Conservation (phyloP, 1,140 invertebrate genomes). For the Campodea augens region DNA sequence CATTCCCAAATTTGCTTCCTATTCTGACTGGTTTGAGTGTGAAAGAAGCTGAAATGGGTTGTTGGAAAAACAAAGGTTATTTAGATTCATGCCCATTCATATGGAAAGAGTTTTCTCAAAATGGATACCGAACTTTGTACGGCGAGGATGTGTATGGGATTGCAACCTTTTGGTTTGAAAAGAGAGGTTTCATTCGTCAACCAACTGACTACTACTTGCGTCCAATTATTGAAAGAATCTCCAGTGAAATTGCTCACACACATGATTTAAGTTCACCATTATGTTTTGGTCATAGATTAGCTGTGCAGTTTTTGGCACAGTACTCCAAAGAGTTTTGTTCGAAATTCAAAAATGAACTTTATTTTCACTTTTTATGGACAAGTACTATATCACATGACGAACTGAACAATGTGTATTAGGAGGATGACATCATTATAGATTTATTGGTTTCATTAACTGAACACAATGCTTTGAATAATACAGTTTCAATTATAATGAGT, state of each 20-base stretch:
- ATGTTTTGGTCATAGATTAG: slow-evolving; percentile 35
- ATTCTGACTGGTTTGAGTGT: slow-evolving; percentile 42
- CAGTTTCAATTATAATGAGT: slow-evolving; percentile 30
- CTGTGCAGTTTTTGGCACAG: background rate
- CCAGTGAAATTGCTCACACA: slow-evolving; percentile 33
- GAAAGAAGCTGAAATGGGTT: slow-evolving; percentile 35
- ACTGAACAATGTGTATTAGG: slow-evolving; percentile 44
- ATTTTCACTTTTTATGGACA: slow-evolving; percentile 60
- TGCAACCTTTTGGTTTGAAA: slow-evolving; percentile 62
- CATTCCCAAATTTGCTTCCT: slow-evolving; percentile 59
- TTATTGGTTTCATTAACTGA: background rate
- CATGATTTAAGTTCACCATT: slow-evolving; percentile 33
- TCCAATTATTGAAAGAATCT: slow-evolving; percentile 42
- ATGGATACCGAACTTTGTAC: slow-evolving; percentile 55
- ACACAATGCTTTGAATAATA: slow-evolving; percentile 12
- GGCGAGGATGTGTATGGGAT: slow-evolving; percentile 55
- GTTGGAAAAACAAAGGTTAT: slow-evolving; percentile 26
- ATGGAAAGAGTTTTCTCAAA: slow-evolving; percentile 51
- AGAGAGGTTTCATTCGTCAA: slow-evolving; percentile 49
- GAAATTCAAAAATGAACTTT: slow-evolving; percentile 11
- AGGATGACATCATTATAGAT: slow-evolving; percentile 31
- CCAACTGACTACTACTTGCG: slow-evolving; percentile 67
- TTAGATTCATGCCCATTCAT: slow-evolving; percentile 56
- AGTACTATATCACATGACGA: slow-evolving; percentile 56
- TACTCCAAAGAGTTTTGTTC: background rate